These are phyloP conservation scores for Spatula clypeata DNA, from an alignment of 2,797 vertebrate species.

Conservation along the genomic window DNA sequence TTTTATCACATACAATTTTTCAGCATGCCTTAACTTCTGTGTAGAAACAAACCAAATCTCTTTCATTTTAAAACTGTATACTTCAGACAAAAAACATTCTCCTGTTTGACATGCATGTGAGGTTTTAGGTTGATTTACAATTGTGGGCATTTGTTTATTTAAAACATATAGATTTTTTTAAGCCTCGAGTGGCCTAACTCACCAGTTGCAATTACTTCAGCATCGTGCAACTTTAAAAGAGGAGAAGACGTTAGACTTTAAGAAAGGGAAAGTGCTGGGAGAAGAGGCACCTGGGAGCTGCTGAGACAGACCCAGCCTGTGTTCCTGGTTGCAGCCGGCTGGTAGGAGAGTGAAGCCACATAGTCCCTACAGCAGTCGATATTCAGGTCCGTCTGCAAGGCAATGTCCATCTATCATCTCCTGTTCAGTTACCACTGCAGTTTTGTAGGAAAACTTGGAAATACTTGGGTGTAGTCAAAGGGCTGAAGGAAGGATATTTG, in stretches of 20 bases:
- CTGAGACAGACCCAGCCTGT: fast-evolving
- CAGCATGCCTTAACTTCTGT: too few relatives aligned
- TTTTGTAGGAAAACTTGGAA: neutral
- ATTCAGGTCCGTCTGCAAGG: fast-evolving
- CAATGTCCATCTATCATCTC: fast-evolving
- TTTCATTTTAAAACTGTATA: neutral
- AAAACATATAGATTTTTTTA: neutral
- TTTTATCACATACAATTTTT: neutral
- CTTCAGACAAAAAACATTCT: neutral
- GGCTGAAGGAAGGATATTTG: neutral
- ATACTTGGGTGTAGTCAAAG: neutral
- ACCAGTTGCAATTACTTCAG: neutral
- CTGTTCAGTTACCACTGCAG: fast-evolving
- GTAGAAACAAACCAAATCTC: neutral
- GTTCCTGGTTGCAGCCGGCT: fast-evolving
- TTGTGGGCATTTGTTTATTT: neutral
- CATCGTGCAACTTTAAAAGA: neutral
- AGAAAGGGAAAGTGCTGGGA: neutral
- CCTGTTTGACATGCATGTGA: neutral
- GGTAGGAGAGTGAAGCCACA: fast-evolving
- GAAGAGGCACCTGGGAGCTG: fast-evolving
- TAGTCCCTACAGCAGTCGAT: neutral
- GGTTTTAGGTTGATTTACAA: neutral
- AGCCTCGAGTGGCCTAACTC: neutral
- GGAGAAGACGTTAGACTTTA: neutral